These are phyloP conservation scores for Pogonocichla stellata DNA, from an alignment of 2,113 vertebrate species.

Conservation along the genomic window DNA sequence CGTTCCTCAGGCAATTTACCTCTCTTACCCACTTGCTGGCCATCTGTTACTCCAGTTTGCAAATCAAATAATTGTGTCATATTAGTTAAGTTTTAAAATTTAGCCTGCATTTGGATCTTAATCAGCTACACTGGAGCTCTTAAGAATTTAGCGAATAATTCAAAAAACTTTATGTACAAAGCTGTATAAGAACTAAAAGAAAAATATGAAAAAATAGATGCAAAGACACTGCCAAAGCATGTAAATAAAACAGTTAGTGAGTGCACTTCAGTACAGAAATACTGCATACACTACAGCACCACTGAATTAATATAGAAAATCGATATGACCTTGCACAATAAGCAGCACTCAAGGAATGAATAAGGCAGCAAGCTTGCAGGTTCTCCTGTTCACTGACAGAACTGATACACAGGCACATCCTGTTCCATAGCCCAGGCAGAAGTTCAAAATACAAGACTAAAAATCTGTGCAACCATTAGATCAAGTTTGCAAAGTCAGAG, in stretches of 20 bases:
- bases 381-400: neutral
- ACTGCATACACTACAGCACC: neutral
- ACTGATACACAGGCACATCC: constrained; percentile 22
- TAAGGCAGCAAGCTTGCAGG: constrained; percentile 15
- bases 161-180: neutral
- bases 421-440: constrained; percentile 7
- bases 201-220: neutral
- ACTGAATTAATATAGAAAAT: constrained; percentile 55
- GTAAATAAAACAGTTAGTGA: neutral
- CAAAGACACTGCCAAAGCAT: neutral
- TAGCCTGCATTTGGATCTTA: neutral
- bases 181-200: neutral
- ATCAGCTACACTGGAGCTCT: neutral
- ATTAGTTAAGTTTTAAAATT: neutral
- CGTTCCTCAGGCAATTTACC: neutral
- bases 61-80: neutral
- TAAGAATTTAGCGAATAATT: neutral
- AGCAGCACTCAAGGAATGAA: constrained; percentile 34
- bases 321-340: constrained; percentile 50
- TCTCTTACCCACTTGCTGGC: neutral
- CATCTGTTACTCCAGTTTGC: neutral
- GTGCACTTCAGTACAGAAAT: constrained; percentile 33
- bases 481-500: neutral
- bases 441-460: constrained; percentile 13
- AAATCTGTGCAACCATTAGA: neutral